These are phyloP conservation scores for Ficedula albicollis DNA, from an alignment of 2,797 vertebrate species.

Conservation along the genomic window DNA sequence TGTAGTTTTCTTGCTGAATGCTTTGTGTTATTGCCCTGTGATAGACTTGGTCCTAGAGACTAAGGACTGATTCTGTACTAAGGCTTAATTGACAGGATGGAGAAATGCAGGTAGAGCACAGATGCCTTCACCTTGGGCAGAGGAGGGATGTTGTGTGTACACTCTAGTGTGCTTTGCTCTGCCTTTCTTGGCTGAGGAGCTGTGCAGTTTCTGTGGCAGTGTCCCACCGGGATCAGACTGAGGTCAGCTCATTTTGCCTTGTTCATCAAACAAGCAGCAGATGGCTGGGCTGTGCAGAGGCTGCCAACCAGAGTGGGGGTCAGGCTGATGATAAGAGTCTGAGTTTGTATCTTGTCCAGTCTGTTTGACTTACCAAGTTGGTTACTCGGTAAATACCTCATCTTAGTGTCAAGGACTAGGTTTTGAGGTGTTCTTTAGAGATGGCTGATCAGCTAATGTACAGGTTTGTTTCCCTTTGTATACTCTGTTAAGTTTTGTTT, in stretches of 20 bases:
- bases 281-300: not conserved
- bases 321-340: not conserved
- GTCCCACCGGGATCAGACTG: not conserved
- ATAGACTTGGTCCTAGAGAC: not conserved
- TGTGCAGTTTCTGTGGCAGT: not conserved
- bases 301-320: not conserved
- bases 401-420: not conserved
- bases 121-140: not conserved
- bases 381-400: not conserved
- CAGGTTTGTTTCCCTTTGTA: not conserved
- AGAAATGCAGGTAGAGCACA: not conserved
- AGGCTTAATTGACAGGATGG: not conserved
- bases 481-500: not conserved
- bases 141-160: not conserved
- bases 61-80: not conserved
- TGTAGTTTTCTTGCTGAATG: not conserved
- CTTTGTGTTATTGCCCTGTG: not conserved
- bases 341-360: not conserved
- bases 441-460: not conserved
- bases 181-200: not conserved
- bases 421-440: not conserved
- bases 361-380: not conserved
- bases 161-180: accelerated
- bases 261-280: not conserved
- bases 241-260: not conserved